Base-by-base conservation (phyloP, 2,113 vertebrate genomes). In the Vidua macroura region DNA sequence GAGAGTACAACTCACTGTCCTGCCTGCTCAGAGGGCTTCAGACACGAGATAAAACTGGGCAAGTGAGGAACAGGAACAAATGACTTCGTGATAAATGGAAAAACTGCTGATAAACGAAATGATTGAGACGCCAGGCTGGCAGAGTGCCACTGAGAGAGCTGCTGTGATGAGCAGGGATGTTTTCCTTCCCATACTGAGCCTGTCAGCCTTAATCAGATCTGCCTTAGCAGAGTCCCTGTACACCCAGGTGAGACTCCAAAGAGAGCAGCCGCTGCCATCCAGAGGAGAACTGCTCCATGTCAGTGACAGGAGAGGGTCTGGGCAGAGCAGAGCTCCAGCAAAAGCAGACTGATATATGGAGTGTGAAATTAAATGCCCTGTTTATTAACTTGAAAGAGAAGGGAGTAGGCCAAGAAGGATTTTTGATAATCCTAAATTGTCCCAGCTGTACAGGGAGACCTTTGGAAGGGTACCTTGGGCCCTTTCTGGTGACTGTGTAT, bases 191-290 rank as follows among this genome's bases (percentile, higher is more conserved):
- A 78, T 60, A 72, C 27, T 81, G 90, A 82, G 55, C 64, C 92
- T 86, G 93, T 92, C 96, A 96, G 66, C 69, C 76, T 74, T 46
- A 53, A 94, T 93, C 90, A 94, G 73, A 75, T 90, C 69, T 49
- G 83, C 5, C 23, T 80, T 10, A 81, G 93, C 76, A 52, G 72
- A 77, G 62, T 12, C 63, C 13, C 70, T 63, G 17, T 1, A 27
- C 10, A 31, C 7, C 83, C 93, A 93, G 88, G 90, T 90, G 76
- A 93, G 66, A n/a, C 52, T 82, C 82, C 88, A 86, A 20, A 60
- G 48, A 62, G 6, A 92, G 69, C 79, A 72, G 66, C 33, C 35
- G 2, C 63, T 37, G 52, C 28, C 79, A 43, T 58, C 55, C 46
- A 8, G 46, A 70, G 75, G 72, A 59, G 56, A 86, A 77, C 56